These are phyloP conservation scores for Notamacropus eugenii DNA, from an alignment of 2,797 vertebrate species.

Conservation along the genomic window DNA sequence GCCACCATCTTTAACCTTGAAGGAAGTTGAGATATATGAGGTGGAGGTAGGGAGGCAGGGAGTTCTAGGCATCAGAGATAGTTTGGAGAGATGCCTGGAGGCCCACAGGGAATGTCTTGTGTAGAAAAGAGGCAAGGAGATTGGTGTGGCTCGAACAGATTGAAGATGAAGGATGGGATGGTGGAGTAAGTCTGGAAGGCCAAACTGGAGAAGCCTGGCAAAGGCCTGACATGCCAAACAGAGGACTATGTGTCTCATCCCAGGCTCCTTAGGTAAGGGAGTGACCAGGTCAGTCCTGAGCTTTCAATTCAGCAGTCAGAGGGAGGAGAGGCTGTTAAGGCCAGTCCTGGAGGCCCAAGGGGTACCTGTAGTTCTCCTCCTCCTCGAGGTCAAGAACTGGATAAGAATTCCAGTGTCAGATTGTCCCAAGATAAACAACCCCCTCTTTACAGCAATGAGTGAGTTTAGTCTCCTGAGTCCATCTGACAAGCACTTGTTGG, in stretches of 20 bases:
- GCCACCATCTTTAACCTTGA: background rate
- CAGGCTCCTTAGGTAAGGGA: background rate
- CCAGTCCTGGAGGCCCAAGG: background rate
- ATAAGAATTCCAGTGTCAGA: background rate
- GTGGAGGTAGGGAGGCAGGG: background rate
- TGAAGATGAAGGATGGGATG: too few species aligned
- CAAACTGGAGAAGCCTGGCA: background rate
- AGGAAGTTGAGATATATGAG: background rate
- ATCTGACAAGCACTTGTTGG: background rate
- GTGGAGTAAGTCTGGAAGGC: background rate
- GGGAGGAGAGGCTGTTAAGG: background rate
- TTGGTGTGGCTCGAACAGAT: background rate
- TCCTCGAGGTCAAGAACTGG: background rate
- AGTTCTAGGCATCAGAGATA: background rate
- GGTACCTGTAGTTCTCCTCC: background rate
- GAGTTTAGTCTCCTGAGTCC: background rate
- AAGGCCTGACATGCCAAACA: background rate
- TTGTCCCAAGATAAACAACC: background rate
- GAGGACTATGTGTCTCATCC: background rate
- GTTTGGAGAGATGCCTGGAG: background rate
- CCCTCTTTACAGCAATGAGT: background rate
- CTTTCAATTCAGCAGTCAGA: background rate
- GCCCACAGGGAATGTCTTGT: background rate
- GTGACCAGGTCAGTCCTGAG: background rate
- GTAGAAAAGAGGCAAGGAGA: background rate